A percentile compares a stretch with the other conserved stretches of the same genome.
phyloP scores from a whole-genome alignment of 2,113 vertebrate genomes.

The Anhinga anhinga region DNA sequence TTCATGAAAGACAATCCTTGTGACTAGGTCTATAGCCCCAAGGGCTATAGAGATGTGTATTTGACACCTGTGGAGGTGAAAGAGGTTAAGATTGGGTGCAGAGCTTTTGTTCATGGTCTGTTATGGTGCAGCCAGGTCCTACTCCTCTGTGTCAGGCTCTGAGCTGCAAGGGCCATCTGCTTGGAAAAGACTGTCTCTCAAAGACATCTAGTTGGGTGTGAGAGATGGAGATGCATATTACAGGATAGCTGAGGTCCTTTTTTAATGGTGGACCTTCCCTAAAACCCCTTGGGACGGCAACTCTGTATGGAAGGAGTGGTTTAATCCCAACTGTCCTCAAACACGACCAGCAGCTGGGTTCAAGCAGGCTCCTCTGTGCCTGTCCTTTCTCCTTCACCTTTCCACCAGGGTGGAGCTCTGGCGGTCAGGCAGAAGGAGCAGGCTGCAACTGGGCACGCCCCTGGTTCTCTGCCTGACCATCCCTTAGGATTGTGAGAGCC shows the following conservation, averaged over 20 bases:
- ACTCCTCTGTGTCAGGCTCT: background rate
- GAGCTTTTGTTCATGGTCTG: background rate
- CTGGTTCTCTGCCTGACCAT: background rate
- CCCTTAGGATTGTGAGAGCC: background rate
- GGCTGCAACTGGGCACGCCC: background rate
- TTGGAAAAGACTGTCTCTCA: background rate
- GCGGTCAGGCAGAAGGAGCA: background rate
- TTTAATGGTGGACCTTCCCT: background rate
- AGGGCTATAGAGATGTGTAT: background rate
- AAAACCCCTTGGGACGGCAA: background rate
- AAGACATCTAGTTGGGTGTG: background rate
- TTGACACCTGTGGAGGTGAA: background rate
- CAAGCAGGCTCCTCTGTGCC: background rate
- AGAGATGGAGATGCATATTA: background rate
- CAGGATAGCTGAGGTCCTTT: background rate
- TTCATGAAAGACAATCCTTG: background rate
- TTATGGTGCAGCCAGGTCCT: background rate
- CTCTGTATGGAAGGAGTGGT: background rate
- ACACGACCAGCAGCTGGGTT: background rate
- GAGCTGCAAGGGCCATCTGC: background rate
- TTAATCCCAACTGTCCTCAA: background rate
- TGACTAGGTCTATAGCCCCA: background rate
- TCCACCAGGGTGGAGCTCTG: background rate
- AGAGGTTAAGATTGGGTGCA: background rate
- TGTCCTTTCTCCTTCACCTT: background rate